Base-by-base conservation (phyloP, 2,888 invertebrate species). In the Ganaspis brasiliensis region DNA sequence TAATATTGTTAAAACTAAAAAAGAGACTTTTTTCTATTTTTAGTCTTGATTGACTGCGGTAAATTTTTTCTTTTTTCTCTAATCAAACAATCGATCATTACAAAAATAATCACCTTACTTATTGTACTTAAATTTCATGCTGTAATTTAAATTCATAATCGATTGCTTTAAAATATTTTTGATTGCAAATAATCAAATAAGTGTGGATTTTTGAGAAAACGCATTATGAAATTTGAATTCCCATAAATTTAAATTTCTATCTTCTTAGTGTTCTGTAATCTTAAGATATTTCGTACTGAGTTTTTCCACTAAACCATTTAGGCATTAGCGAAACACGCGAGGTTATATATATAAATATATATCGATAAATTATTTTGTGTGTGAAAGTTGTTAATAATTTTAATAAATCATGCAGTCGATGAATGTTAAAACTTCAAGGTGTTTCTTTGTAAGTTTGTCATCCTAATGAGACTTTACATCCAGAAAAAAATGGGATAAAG, bases 231-330 rank as follows among this genome's bases (percentile, higher is more conserved):
- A 24, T 24, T 45, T 67, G 40, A n/a, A 24, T 67, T 21, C 24
- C 40, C 45, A 45, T 67, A 2, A n/a, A 40, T 1, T 67, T 45
- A 45, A 21, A 45, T 5, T 67, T 40, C 21, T 67, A 45, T 67
- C 40, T 63, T 63, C 61, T 85, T 82, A 84, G 81, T 86, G 79
- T 86, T 83, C 83, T 76, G 73, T 84, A 84, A 79, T 79, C 83
- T 81, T 83, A 84, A 80, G 79, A 77, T 79, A 80, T 83, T 79
- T 63, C 72, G 73, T 81, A 74, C 78, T 75, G 83, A 77, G 78
- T 80, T 86, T 55, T 78, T 78, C 59, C 40, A 67, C 21, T 21
- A 14, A 40, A 67, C 37, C 63, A 45, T 45, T 14, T 67, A 67
- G 40, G 63, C 63, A 37, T 45, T 59, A 77, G 74, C 74, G 73